These are phyloP conservation scores for Yponomeuta cagnagella DNA, from an alignment of 2,888 invertebrate genomes.

Conservation along the genomic window DNA sequence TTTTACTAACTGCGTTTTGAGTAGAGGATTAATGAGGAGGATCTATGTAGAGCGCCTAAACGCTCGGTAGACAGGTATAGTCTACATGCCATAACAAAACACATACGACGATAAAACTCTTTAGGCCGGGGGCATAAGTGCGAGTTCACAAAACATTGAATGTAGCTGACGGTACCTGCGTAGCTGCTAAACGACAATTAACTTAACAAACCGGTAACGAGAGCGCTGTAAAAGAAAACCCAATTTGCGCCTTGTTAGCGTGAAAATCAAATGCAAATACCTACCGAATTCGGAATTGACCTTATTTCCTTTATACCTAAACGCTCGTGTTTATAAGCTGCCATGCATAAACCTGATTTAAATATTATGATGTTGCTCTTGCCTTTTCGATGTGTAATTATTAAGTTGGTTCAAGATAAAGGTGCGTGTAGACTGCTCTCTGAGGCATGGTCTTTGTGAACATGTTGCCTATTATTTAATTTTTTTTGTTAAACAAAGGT, in stretches of 20 bases:
- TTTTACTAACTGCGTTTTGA: too few relatives aligned
- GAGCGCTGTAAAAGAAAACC: constrained; percentile 25
- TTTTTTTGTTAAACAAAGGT: too few relatives aligned
- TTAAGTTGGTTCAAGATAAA: background rate
- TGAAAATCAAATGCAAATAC: constrained; percentile 60
- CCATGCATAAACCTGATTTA: background rate
- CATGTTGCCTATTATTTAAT: too few relatives aligned
- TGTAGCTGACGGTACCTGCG: constrained; percentile 18
- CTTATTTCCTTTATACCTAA: constrained; percentile 31
- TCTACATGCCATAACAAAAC: too few relatives aligned
- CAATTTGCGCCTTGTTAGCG: constrained; percentile 21
- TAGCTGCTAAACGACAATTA: constrained; percentile 34
- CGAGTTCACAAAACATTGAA: too few relatives aligned
- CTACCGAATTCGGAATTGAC: constrained; percentile 52
- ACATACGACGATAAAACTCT: too few relatives aligned
- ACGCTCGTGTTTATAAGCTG: background rate
- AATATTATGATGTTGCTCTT: background rate
- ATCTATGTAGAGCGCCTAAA: too few relatives aligned
- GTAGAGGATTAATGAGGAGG: too few relatives aligned
- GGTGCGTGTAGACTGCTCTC: background rate
- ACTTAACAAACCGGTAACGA: constrained; percentile 41
- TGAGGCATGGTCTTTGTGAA: too few relatives aligned
- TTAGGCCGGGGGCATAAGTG: too few relatives aligned
- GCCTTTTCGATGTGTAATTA: background rate
- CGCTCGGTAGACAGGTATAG: too few relatives aligned